Evolutionary conservation across 2,888 invertebrate species (phyloP).

Genomic region (Epistrophella euchroma): DNA sequence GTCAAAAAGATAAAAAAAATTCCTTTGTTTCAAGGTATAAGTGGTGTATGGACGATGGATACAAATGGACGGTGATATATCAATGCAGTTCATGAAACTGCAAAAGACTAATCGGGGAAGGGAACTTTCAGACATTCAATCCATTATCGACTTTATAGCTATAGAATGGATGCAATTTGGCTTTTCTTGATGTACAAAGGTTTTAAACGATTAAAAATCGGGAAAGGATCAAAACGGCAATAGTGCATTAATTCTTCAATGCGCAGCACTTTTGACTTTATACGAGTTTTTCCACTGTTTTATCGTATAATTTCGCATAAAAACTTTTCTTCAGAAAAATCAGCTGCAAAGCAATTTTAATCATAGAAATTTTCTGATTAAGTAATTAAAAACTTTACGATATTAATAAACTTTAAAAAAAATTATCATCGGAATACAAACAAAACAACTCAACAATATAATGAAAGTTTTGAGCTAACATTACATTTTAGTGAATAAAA

Average conservation of each 20-base stretch:
- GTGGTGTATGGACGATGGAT: constrained; percentile 36
- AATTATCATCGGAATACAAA: too few relatives aligned
- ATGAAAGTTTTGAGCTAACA: too few relatives aligned
- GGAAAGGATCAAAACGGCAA: neutral
- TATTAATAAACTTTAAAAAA: too few relatives aligned
- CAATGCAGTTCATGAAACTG: neutral
- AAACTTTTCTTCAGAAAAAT: neutral
- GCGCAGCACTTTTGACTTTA: neutral
- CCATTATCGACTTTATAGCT: constrained; percentile 49
- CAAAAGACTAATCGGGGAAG: neutral
- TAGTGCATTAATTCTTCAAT: constrained; percentile 5
- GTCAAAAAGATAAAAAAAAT: constrained; percentile 39
- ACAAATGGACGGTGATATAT: constrained; percentile 24
- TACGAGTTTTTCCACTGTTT: neutral
- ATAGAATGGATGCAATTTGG: constrained; percentile 40
- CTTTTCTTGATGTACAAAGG: constrained; percentile 3
- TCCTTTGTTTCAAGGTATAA: constrained; percentile 40
- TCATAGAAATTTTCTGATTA: too few relatives aligned
- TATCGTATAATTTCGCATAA: neutral
- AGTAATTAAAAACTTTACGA: too few relatives aligned
- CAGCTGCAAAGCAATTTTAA: neutral
- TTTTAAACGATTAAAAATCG: constrained; percentile 1
- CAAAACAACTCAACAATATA: too few relatives aligned
- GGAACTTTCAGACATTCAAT: constrained; percentile 27
- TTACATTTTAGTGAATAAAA: too few relatives aligned